These are phyloP conservation scores for Paradisaea rubra DNA, from an alignment of 2,113 vertebrate genomes.

Conservation along the genomic window DNA sequence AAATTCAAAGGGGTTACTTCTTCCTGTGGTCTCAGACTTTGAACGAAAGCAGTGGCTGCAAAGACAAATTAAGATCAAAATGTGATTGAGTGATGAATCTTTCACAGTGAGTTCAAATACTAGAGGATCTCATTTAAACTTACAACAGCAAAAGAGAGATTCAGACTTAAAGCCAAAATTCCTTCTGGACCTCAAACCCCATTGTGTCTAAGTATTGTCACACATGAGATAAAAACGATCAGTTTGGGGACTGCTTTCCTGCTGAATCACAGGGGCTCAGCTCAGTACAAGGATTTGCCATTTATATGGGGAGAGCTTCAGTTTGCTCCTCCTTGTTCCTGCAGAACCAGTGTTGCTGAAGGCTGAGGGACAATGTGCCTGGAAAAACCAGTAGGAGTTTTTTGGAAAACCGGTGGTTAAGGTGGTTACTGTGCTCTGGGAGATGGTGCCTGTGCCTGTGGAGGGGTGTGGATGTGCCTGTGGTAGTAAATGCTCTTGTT, in stretches of 20 bases:
- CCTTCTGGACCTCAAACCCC: neutral
- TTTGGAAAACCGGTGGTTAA: neutral
- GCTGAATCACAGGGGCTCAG: neutral
- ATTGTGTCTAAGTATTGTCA: neutral
- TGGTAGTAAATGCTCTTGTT: neutral
- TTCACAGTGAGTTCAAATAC: neutral
- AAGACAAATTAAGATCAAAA: slow-evolving; percentile 70
- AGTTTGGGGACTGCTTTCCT: neutral
- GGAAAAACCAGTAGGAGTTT: neutral
- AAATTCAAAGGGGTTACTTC: slow-evolving; percentile 71
- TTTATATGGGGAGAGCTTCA: neutral
- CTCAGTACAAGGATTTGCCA: neutral
- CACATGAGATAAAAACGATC: neutral
- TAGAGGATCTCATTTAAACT: slow-evolving; percentile 14
- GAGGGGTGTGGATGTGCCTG: neutral
- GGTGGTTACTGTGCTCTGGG: neutral
- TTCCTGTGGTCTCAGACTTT: slow-evolving; percentile 65
- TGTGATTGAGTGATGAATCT: slow-evolving; percentile 58
- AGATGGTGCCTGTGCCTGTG: neutral
- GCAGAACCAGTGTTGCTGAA: neutral
- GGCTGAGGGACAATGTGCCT: neutral
- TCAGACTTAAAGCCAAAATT: neutral
- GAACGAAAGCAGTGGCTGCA: slow-evolving; percentile 67
- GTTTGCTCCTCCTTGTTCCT: neutral
- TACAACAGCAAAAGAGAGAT: neutral